Evolutionary conservation across 2,113 vertebrate species (phyloP).

Genomic region (Phrynosoma blainvillii): DNA sequence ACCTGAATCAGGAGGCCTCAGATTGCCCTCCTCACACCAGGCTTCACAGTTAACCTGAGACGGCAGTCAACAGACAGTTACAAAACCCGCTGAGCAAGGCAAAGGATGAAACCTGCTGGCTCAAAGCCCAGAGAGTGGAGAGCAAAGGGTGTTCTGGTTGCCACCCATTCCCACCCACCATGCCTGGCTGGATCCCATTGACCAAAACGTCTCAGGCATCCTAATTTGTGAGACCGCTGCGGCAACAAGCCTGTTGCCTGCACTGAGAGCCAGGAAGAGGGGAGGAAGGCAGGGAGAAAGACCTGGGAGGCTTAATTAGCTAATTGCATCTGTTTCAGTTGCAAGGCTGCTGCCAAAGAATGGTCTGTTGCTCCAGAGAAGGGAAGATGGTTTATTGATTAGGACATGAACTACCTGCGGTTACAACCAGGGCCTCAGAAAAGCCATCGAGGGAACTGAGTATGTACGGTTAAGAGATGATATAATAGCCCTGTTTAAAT

Average conservation of each 20-base stretch:
- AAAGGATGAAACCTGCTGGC: slow-evolving; percentile 14
- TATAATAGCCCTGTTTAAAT: too few relatives aligned
- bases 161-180: background rate
- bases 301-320: background rate
- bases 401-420: background rate
- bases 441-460: background rate
- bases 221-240: background rate
- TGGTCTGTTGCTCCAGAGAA: background rate
- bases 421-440: background rate
- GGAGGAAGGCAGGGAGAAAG: background rate
- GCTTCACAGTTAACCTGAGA: background rate
- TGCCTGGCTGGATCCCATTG: background rate
- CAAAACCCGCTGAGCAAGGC: slow-evolving; percentile 1
- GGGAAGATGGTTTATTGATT: background rate
- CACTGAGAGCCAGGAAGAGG: background rate
- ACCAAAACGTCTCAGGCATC: background rate
- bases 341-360: slow-evolving; percentile 13
- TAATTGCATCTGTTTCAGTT: slow-evolving; percentile 12
- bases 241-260: background rate
- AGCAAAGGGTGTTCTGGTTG: background rate
- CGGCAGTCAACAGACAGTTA: background rate
- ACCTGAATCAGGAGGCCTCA: background rate
- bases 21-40: too few relatives aligned
- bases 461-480: too few relatives aligned
- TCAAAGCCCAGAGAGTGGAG: background rate